Base-by-base conservation (phyloP, 2,113 vertebrate genomes). In the Eudyptes chrysolophus region DNA sequence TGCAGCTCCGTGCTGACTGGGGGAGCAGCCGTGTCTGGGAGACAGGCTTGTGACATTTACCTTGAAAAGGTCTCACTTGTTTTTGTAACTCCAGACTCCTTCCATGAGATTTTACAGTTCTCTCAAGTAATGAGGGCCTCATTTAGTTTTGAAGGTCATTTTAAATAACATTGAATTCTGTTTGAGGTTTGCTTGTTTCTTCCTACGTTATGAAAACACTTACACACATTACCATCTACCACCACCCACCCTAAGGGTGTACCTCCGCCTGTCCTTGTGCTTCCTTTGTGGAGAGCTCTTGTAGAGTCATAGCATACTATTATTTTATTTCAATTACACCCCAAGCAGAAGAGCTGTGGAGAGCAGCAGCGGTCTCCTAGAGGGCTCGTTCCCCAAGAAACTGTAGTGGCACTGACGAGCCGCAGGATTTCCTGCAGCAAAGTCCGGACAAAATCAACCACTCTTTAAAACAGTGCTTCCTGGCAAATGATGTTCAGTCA, bases 401-500 rank as follows among this genome's bases (percentile, higher is more conserved):
- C 87, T 89, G 42, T 44, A 94, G 52, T 11, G 9, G 54, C 61
- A 51, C 21, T 84, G 82, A 34, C 29, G 8, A 96, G 71, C 82
- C 40, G 1, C 74, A 72, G 75, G 68, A 29, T 86, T 91, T 95
- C 95, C 68, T 89, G 25, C 91, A 69, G 72, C 24, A 26, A 93
- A 92, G 68, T 66, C 60, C 3, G n/a, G 92, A 92, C 62, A 82
- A 87, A 96, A 93, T 70, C 34, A 29, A 90, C 80, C 72, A 24
- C 55, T 93, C 55, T 83, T 92, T 71, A 71, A 87, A 80, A 65
- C 51, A 57, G 34, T 46, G 38, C 60, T 90, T 72, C 76, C 86
- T 86, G 61, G 55, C n/a, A 96, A 96, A 84, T 60, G 62, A 77
- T 80, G 32, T 95, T 87, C 76, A 90, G 83, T 94, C 69, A 81